A percentile compares a stretch with the other conserved stretches of the same genome.
Evolutionary conservation across 2,113 vertebrate genomes (phyloP).

Genomic region (Aleadryas rufinucha): DNA sequence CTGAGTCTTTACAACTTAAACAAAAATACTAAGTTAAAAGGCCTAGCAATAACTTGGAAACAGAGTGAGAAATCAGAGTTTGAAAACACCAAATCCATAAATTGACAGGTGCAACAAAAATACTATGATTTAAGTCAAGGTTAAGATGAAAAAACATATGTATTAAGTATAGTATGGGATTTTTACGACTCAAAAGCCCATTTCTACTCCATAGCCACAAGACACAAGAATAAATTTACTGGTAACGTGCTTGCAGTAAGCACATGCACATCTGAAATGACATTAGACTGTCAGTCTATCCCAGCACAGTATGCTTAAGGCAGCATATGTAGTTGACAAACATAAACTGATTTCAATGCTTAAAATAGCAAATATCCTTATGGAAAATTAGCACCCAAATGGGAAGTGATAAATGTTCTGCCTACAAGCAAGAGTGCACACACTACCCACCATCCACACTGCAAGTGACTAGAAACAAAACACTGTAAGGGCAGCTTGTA

Average conservation of each 20-base stretch:
- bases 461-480: not conserved
- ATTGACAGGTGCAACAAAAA: not conserved
- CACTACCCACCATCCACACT: not conserved
- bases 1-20: not conserved
- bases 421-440: not conserved
- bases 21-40: not conserved
- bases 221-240: not conserved
- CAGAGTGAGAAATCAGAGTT: not conserved
- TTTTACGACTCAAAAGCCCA: not conserved
- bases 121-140: not conserved
- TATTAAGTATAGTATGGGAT: not conserved
- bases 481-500: not conserved
- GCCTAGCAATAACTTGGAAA: not conserved
- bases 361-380: not conserved
- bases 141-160: not conserved
- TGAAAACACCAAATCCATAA: not conserved
- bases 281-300: not conserved
- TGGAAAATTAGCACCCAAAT: not conserved
- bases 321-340: not conserved
- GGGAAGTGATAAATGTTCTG: not conserved
- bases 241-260: not conserved
- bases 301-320: not conserved
- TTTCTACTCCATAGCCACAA: not conserved
- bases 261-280: not conserved
- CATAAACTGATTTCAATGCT: not conserved